Percentiles rank a stretch among this genome's conserved stretches.
Conservation (phyloP, 2,797 vertebrate species). For the Cirrhinus molitorella region DNA sequence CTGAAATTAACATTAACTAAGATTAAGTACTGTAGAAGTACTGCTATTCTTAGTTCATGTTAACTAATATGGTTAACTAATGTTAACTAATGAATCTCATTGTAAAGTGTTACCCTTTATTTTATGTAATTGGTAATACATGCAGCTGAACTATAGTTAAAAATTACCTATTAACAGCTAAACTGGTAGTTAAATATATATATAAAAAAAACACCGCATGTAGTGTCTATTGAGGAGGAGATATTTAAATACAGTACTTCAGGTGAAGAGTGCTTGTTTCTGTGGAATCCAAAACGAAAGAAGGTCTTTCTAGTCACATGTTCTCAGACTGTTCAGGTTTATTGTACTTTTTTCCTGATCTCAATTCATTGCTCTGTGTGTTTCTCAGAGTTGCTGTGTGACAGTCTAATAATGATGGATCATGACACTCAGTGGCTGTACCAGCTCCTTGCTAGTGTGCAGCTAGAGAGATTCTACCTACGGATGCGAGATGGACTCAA, state of each 20-base stretch:
- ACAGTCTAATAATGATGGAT: constrained; percentile 83
- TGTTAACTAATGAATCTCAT: not conserved
- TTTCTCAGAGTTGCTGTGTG: constrained; percentile 22
- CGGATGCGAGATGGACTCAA: constrained; percentile 87
- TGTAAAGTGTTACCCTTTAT: not conserved
- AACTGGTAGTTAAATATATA: too few relatives aligned
- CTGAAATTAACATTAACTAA: too few relatives aligned
- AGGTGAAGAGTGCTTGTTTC: not conserved
- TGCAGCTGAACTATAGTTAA: not conserved
- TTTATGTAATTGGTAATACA: not conserved
- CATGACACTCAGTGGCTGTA: constrained; percentile 85
- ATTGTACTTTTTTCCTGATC: not conserved
- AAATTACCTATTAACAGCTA: not conserved
- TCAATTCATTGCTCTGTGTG: not conserved
- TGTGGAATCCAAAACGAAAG: not conserved
- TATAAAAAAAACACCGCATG: too few relatives aligned
- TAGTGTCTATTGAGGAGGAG: not conserved
- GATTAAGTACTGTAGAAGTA: too few relatives aligned
- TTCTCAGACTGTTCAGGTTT: not conserved
- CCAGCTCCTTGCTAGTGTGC: constrained; percentile 83
- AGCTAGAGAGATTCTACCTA: constrained; percentile 88
- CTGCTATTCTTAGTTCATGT: not conserved
- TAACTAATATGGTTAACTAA: not conserved
- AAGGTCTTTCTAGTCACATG: not conserved
- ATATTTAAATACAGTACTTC: not conserved